A percentile compares a stretch with the other conserved stretches of the same genome.
These are phyloP conservation scores for Diabrotica balteata DNA, from an alignment of 2,888 invertebrate genomes.

Conservation along the genomic window DNA sequence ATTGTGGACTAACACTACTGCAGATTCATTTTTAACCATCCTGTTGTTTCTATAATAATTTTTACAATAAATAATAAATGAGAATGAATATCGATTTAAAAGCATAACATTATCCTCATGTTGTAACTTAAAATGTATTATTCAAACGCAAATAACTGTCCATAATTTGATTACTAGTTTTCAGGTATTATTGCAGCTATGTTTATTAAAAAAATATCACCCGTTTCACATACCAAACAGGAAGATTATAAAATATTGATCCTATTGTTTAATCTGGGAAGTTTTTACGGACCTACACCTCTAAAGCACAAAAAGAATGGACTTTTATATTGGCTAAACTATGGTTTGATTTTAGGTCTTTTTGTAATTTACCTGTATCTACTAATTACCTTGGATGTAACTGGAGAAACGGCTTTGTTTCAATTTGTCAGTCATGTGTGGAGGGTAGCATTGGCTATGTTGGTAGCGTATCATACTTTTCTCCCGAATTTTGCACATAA, in stretches of 20 bases:
- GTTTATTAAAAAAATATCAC: neutral
- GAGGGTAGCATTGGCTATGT: neutral
- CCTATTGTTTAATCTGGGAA: conserved; percentile 1
- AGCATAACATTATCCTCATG: no score
- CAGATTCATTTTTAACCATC: no score
- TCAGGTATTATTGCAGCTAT: neutral
- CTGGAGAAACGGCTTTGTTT: neutral
- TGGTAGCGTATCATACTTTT: neutral
- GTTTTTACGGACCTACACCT: neutral
- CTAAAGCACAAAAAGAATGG: neutral
- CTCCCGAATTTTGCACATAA: neutral
- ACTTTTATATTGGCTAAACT: no score
- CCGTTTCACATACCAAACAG: neutral
- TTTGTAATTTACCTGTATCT: no score
- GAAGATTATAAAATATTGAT: neutral
- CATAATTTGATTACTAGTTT: no score
- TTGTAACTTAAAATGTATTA: no score
- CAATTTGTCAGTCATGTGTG: neutral
- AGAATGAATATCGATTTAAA: no score
- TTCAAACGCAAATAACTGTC: no score
- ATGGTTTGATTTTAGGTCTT: no score
- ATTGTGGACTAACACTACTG: no score
- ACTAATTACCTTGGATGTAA: neutral
- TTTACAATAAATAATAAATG: no score
- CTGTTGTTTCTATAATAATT: no score